These are phyloP conservation scores for Sorex maritimensis DNA, from an alignment of 2,797 vertebrate genomes.

Conservation along the genomic window DNA sequence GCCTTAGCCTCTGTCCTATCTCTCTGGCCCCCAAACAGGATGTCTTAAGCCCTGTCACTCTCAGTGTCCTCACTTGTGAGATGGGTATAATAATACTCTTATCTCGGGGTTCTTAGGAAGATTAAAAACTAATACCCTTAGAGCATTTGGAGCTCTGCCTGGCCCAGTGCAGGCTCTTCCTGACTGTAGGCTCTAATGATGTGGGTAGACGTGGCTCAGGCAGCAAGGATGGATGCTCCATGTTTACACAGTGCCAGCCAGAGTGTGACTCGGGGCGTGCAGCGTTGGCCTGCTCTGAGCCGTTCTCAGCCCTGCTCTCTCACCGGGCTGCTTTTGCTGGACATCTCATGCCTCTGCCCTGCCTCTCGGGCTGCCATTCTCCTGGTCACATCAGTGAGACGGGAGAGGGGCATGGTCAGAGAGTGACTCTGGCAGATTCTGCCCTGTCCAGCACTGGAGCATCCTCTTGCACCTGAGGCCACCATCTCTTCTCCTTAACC, in stretches of 20 bases:
- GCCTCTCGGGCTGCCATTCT: not conserved
- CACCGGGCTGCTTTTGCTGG: not conserved
- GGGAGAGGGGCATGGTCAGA: not conserved
- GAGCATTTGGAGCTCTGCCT: not conserved
- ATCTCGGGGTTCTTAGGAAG: not conserved
- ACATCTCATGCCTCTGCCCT: not conserved
- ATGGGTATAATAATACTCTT: not conserved
- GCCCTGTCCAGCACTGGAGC: accelerated
- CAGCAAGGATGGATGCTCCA: not conserved
- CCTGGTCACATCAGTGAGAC: not conserved
- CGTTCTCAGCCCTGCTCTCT: not conserved
- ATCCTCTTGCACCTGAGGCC: not conserved
- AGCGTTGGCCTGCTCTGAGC: not conserved
- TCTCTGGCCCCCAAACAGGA: not conserved
- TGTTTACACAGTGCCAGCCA: not conserved
- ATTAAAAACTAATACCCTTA: not conserved
- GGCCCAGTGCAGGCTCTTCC: not conserved
- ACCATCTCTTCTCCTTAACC: not conserved
- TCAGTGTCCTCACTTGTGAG: not conserved
- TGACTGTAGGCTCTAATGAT: not conserved
- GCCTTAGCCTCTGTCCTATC: too few relatives aligned
- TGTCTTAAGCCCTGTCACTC: not conserved
- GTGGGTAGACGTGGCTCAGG: not conserved
- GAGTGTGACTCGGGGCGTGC: not conserved
- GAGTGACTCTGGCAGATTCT: not conserved